Percentiles rank a stretch among this genome's conserved stretches.
Conservation (phyloP, 2,113 vertebrate species). For the Lamprologus callipterus region DNA sequence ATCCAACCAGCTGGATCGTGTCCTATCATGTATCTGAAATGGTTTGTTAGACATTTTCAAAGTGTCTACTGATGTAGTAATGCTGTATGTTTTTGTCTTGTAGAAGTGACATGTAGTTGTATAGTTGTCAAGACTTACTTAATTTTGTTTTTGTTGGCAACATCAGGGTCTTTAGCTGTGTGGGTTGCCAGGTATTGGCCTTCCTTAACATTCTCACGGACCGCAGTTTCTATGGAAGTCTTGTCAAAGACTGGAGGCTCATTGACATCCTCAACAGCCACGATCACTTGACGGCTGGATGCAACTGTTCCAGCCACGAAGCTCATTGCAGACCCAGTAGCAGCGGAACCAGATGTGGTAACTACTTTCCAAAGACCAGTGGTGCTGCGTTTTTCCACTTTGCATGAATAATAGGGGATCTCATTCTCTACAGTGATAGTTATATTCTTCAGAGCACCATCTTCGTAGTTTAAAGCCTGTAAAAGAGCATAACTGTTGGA, state of each 20-base stretch:
- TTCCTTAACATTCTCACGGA: conserved; percentile 20
- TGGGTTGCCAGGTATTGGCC: conserved; percentile 25
- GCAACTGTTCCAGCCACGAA: fast-evolving
- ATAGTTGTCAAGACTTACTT: conserved; percentile 23
- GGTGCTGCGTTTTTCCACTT: not conserved
- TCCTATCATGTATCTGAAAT: conserved; percentile 40
- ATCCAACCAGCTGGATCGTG: conserved; percentile 58
- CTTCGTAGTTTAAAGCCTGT: conserved; percentile 52
- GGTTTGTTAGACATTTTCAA: not conserved
- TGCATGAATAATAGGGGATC: conserved; percentile 32
- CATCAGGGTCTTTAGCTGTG: conserved; percentile 45
- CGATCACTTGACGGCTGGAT: not conserved
- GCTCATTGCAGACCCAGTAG: fast-evolving
- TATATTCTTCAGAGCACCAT: not conserved
- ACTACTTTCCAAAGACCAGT: conserved; percentile 25
- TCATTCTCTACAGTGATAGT: conserved; percentile 50
- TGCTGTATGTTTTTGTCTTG: not conserved
- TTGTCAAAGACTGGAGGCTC: conserved; percentile 49
- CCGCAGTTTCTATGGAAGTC: fast-evolving
- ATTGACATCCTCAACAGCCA: conserved; percentile 58
- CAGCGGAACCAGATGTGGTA: not conserved
- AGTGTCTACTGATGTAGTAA: not conserved
- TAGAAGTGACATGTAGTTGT: not conserved
- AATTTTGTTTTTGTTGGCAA: not conserved
- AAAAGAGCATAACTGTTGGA: not conserved